Percentiles rank a stretch among this genome's conserved stretches.
These are phyloP conservation scores for Tachystola acroxantha DNA, from an alignment of 2,888 invertebrate genomes.

Conservation along the genomic window DNA sequence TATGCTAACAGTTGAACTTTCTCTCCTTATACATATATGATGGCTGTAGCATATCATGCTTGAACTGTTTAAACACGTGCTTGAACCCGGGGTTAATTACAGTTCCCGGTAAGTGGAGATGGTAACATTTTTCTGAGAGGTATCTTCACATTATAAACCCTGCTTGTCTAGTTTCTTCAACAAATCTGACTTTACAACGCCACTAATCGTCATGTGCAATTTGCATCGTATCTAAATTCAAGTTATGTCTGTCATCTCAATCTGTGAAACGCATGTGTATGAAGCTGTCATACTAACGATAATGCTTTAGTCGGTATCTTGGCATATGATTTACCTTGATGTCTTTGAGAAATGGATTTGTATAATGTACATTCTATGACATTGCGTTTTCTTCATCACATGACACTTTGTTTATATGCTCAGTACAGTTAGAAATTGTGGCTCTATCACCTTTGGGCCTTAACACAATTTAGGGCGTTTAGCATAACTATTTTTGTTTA, in stretches of 20 bases:
- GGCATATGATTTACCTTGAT: conserved; percentile 5
- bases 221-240: background rate
- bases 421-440: background rate
- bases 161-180: background rate
- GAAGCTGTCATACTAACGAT: background rate
- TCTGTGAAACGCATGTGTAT: too few relatives aligned
- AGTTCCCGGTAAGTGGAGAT: conserved; percentile 12
- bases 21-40: conserved; percentile 31
- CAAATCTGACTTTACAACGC: background rate
- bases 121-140: conserved; percentile 12
- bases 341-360: conserved; percentile 7
- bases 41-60: too few relatives aligned
- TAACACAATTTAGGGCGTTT: conserved; percentile 6
- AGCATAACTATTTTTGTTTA: conserved; percentile 9
- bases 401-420: conserved; percentile 4
- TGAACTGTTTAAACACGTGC: conserved; percentile 18
- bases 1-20: conserved; percentile 25
- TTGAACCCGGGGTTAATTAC: conserved; percentile 45
- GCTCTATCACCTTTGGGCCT: too few relatives aligned
- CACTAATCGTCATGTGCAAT: background rate
- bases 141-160: background rate
- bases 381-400: conserved; percentile 21
- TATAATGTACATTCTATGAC: conserved; percentile 12
- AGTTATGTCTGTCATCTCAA: too few relatives aligned
- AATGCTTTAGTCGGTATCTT: background rate